Percentiles rank a stretch among this genome's conserved stretches.
Evolutionary conservation across 2,888 invertebrate species (phyloP).

Genomic region (Dione vanillae): DNA sequence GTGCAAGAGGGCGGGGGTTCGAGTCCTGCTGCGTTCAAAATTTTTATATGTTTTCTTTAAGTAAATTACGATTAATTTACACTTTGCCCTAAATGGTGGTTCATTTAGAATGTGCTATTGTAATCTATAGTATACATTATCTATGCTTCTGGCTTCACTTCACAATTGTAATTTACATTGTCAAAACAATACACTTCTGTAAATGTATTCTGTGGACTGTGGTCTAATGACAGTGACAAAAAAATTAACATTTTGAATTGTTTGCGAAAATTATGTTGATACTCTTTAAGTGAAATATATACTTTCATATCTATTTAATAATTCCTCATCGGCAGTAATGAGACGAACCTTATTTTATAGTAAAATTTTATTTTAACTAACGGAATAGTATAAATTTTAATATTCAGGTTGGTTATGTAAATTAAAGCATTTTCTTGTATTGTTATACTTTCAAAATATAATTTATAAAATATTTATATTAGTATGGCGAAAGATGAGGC

Average conservation of each 20-base stretch:
- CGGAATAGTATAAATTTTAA: constrained; percentile 4
- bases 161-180: not conserved
- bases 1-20: too few relatives aligned
- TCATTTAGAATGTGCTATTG: not conserved
- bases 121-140: constrained; percentile 3
- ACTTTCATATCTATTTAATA: not conserved
- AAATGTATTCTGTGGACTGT: too few relatives aligned
- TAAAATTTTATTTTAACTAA: not conserved
- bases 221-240: constrained; percentile 24
- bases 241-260: constrained; percentile 16
- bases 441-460: constrained; percentile 6
- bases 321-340: not conserved
- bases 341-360: not conserved
- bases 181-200: too few relatives aligned
- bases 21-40: too few relatives aligned
- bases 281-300: not conserved
- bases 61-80: too few relatives aligned
- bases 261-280: constrained; percentile 9
- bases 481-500: constrained; percentile 65
- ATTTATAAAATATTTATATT: not conserved
- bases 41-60: too few relatives aligned
- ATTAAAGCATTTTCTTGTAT: constrained; percentile 2
- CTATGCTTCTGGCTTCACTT: not conserved
- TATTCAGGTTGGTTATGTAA: constrained; percentile 32
- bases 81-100: too few relatives aligned